Evolutionary conservation across 2,113 vertebrate genomes (phyloP).

Genomic region (Danionella cerebrum): DNA sequence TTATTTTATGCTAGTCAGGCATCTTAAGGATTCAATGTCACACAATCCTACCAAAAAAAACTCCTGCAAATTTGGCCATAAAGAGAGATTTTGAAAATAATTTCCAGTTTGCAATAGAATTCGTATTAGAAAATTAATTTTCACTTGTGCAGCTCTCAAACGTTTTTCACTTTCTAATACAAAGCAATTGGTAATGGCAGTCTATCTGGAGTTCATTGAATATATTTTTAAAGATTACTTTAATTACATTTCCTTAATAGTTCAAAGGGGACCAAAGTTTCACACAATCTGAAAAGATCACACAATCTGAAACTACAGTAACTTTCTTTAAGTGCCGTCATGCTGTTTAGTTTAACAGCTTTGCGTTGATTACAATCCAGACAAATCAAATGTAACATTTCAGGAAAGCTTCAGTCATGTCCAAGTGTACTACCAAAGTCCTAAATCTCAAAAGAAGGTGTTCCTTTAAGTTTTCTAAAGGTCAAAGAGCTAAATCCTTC

Average conservation of each 20-base stretch:
- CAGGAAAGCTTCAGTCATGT: conserved; percentile 1
- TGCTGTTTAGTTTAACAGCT: not conserved
- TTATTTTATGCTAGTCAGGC: no score
- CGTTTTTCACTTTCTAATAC: no score
- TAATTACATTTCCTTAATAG: not conserved
- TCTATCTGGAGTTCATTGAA: no score
- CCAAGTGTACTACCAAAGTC: conserved; percentile 4
- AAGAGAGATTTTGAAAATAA: no score
- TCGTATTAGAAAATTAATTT: no score
- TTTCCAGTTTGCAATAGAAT: no score
- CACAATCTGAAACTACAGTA: not conserved
- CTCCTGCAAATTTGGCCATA: no score
- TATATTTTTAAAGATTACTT: not conserved
- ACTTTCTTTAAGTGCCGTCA: not conserved
- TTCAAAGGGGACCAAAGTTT: conserved; percentile 36
- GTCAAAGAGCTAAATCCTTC: not conserved
- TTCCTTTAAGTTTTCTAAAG: not conserved
- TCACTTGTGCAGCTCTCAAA: no score
- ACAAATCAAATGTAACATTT: not conserved
- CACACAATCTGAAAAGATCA: conserved; percentile 23
- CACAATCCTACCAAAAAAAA: no score
- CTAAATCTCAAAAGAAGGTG: not conserved
- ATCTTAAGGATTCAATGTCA: no score
- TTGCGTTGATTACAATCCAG: not conserved
- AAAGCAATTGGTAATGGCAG: no score